phyloP scores from a whole-genome alignment of 2,888 invertebrate genomes.

The Synergus japonicus region DNA sequence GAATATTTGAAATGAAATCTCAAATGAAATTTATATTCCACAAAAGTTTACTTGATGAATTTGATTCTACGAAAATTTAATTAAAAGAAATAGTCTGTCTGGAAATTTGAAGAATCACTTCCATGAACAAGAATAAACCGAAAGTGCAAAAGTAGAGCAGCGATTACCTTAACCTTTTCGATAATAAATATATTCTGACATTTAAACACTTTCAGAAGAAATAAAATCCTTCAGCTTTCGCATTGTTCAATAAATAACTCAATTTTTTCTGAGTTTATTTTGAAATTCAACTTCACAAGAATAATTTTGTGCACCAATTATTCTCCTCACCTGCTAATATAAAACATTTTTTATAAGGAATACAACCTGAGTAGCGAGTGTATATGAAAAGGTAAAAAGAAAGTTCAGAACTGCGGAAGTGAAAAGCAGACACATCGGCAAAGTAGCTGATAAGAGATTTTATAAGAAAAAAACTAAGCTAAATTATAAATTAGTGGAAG shows the following conservation, averaged over 20 bases:
- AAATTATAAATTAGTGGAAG: neutral
- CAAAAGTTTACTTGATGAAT: neutral
- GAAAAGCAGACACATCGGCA: neutral
- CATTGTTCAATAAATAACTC: neutral
- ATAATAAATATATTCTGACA: neutral
- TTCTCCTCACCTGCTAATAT: neutral
- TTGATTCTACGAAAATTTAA: neutral
- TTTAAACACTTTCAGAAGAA: neutral
- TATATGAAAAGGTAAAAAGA: slow-evolving; percentile 19
- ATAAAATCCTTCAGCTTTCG: neutral
- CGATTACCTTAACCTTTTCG: neutral
- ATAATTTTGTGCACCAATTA: slow-evolving; percentile 18
- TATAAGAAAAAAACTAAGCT: neutral
- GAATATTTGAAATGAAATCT: neutral
- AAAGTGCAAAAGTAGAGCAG: slow-evolving; percentile 2
- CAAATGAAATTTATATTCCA: neutral
- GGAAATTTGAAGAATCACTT: too few relatives aligned
- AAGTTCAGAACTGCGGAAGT: slow-evolving; percentile 8
- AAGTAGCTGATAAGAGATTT: slow-evolving; percentile 2
- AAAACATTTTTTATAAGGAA: neutral
- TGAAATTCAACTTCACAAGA: neutral
- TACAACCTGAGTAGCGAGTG: neutral
- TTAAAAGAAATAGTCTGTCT: neutral
- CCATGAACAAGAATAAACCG: neutral
- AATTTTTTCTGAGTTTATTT: slow-evolving; percentile 1